A percentile compares a stretch with the other conserved stretches of the same genome.
phyloP scores from a whole-genome alignment of 2,888 invertebrate species.

The Heliconius cydno region DNA sequence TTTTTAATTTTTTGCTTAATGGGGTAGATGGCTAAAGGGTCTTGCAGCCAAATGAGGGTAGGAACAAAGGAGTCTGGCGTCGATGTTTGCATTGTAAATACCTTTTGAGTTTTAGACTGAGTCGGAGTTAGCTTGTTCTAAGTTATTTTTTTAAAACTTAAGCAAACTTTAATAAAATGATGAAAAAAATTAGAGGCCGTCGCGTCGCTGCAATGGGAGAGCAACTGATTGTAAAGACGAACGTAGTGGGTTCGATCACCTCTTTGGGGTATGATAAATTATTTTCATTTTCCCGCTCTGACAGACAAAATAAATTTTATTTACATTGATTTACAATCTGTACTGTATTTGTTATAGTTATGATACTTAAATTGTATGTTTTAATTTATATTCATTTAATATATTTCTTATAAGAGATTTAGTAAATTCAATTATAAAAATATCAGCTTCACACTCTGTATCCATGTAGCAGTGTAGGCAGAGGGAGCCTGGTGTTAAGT shows the following conservation, averaged over 20 bases:
- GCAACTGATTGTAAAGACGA: neutral
- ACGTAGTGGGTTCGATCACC: neutral
- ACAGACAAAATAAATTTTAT: too few species aligned
- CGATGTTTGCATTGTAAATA: conserved; percentile 49
- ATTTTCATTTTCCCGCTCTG: neutral
- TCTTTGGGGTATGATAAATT: neutral
- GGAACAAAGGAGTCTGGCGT: conserved; percentile 57
- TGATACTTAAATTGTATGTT: too few species aligned
- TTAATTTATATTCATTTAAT: too few species aligned
- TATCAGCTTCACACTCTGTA: too few species aligned
- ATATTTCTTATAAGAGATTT: too few species aligned
- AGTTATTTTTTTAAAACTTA: neutral
- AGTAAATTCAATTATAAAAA: too few species aligned
- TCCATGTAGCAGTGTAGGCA: too few species aligned
- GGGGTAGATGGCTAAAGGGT: conserved; percentile 58
- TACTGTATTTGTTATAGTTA: too few species aligned
- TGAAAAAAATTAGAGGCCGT: neutral
- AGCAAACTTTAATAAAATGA: neutral
- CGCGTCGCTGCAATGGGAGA: neutral
- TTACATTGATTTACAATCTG: too few species aligned
- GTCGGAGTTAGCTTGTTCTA: neutral
- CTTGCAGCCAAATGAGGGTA: conserved; percentile 56
- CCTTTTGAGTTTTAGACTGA: conserved; percentile 10
- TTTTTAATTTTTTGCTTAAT: conserved; percentile 66
- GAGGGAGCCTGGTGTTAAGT: too few species aligned